Percentiles rank a stretch among this genome's conserved stretches.
Conservation (phyloP, 92 coral and sea anemone species). For the Paramuricea clavata region DNA sequence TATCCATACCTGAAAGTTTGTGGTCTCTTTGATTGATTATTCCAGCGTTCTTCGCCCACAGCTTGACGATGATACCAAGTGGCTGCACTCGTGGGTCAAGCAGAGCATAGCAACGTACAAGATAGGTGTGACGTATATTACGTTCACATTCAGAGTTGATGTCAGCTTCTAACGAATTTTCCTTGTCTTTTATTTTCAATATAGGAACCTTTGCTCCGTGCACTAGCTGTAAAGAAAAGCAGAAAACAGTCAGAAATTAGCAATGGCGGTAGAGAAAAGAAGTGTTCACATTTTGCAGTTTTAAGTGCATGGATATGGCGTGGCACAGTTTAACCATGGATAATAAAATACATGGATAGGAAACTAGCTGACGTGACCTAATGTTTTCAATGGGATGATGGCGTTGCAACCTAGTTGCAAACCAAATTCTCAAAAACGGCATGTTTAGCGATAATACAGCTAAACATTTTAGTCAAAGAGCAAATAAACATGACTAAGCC, state of each 20-base stretch:
- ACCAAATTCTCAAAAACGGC: too few relatives aligned
- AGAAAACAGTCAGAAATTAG: not conserved
- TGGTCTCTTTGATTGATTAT: constrained; percentile 74
- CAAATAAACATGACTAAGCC: too few relatives aligned
- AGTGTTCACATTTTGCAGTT: too few relatives aligned
- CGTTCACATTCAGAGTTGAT: constrained; percentile 65
- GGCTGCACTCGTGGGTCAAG: constrained; percentile 74
- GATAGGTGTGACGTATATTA: constrained; percentile 65
- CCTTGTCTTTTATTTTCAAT: constrained; percentile 60
- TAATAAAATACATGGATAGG: too few relatives aligned
- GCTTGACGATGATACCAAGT: constrained; percentile 66
- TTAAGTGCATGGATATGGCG: not conserved
- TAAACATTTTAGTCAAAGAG: too few relatives aligned
- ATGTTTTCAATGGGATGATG: too few relatives aligned
- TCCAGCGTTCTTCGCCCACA: constrained; percentile 74
- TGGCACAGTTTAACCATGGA: too few relatives aligned
- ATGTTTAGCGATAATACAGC: too few relatives aligned
- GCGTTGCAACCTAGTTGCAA: too few relatives aligned
- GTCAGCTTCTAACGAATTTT: constrained; percentile 66
- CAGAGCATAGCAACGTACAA: constrained; percentile 73
- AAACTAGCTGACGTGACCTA: too few relatives aligned
- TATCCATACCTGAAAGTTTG: constrained; percentile 76
- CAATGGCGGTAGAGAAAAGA: not conserved
- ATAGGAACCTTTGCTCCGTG: constrained; percentile 75
- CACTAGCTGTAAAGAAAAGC: constrained; percentile 47